Evolutionary conservation across 2,113 vertebrate genomes (phyloP).

Genomic region (Sialia sialis): DNA sequence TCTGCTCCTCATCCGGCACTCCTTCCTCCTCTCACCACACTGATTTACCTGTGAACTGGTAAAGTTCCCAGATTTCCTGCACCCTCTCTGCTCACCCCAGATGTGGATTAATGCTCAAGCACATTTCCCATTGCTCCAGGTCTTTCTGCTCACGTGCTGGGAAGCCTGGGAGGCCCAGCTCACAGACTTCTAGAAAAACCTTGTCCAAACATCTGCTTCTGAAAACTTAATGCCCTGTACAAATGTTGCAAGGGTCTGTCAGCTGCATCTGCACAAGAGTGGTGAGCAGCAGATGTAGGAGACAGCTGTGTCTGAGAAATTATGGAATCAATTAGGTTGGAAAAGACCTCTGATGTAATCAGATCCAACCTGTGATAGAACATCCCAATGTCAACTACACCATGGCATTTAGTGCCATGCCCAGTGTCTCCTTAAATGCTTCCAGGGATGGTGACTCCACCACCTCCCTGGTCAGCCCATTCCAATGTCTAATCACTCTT

Average conservation of each 20-base stretch:
- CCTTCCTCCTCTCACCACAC: background rate
- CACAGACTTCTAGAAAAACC: background rate
- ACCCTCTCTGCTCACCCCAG: background rate
- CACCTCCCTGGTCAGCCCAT: background rate
- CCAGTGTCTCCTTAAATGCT: background rate
- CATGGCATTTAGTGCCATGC: background rate
- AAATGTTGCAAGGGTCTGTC: background rate
- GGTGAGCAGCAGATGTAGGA: accelerated
- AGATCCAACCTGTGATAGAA: background rate
- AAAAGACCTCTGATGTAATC: background rate
- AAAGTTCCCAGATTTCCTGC: background rate
- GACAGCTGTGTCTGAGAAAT: background rate
- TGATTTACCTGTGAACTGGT: background rate
- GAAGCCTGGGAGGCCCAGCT: background rate
- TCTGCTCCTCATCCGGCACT: background rate
- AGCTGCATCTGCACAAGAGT: background rate
- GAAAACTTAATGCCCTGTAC: background rate
- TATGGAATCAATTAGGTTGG: background rate
- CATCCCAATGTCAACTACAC: background rate
- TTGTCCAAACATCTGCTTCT: background rate
- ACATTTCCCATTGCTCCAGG: accelerated
- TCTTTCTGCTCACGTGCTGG: accelerated
- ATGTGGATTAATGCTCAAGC: accelerated
- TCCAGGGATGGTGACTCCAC: background rate
- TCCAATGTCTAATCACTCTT: background rate